Conservation (phyloP, 1,140 invertebrate genomes). For the Limonius californicus region DNA sequence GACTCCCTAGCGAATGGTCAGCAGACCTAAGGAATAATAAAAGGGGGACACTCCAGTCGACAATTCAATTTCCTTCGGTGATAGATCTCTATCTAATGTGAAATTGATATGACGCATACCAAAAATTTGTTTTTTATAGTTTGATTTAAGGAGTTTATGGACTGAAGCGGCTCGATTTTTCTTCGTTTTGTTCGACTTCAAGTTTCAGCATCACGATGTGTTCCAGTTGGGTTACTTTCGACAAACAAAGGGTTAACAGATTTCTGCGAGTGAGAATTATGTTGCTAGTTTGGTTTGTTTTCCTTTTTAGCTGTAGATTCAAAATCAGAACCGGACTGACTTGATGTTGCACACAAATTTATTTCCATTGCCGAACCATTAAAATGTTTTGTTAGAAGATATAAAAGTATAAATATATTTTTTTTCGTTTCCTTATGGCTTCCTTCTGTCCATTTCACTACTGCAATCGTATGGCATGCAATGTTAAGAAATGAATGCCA, state of each 20-base stretch:
- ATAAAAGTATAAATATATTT: too few relatives aligned
- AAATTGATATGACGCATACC: slow-evolving; percentile 35
- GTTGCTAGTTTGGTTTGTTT: background rate
- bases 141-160: slow-evolving; percentile 7
- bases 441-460: too few relatives aligned
- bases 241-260: background rate
- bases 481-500: too few relatives aligned
- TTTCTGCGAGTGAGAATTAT: background rate
- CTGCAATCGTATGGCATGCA: too few relatives aligned
- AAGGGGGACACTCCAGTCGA: slow-evolving; percentile 33
- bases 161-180: background rate
- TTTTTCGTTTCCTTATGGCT: too few relatives aligned
- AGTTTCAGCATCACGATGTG: background rate
- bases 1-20: slow-evolving; percentile 32
- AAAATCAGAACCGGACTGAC: too few relatives aligned
- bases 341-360: too few relatives aligned
- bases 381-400: too few relatives aligned
- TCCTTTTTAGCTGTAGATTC: background rate
- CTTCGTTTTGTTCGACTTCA: background rate
- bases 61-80: slow-evolving; percentile 39
- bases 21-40: slow-evolving; percentile 37
- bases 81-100: slow-evolving; percentile 36
- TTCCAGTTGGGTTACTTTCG: background rate
- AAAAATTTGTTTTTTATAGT: slow-evolving; percentile 29
- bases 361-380: too few relatives aligned